Conservation (phyloP, 2,888 invertebrate genomes). For the Elgonia sp. region DNA sequence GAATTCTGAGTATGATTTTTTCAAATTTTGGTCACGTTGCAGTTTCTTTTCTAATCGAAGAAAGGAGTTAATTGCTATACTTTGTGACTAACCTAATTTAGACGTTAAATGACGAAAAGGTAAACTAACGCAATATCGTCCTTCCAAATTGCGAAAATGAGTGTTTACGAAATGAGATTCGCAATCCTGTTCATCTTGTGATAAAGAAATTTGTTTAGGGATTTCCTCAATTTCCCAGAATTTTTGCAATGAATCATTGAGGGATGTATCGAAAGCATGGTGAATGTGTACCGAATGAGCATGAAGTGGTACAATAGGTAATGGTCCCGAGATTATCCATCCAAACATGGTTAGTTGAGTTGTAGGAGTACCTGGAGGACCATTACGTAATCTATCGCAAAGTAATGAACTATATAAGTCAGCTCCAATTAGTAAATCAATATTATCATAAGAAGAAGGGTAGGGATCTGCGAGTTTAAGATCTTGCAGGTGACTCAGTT, state of each 20-base stretch:
- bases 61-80: constrained; percentile 17
- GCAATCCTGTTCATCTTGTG: constrained; percentile 23
- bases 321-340: too few relatives aligned
- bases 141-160: constrained; percentile 18
- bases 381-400: constrained; percentile 12
- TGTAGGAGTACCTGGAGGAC: neutral
- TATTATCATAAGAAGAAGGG: neutral
- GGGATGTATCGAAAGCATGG: constrained; percentile 19
- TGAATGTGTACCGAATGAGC: neutral
- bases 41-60: constrained; percentile 17
- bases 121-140: constrained; percentile 5
- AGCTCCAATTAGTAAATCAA: constrained; percentile 56
- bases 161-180: constrained; percentile 20
- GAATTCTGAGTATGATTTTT: neutral
- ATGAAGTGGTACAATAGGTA: constrained; percentile 9
- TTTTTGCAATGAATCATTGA: neutral
- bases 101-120: neutral
- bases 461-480: constrained; percentile 39
- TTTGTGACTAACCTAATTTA: neutral
- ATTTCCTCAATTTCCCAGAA: constrained; percentile 35
- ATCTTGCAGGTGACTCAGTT: constrained; percentile 18
- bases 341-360: too few relatives aligned
- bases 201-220: neutral
- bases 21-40: neutral
- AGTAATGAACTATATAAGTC: constrained; percentile 19